A percentile compares a stretch with the other conserved stretches of the same genome.
Evolutionary conservation across 2,113 vertebrate genomes (phyloP).

Genomic region (Sminthopsis crassicaudata): DNA sequence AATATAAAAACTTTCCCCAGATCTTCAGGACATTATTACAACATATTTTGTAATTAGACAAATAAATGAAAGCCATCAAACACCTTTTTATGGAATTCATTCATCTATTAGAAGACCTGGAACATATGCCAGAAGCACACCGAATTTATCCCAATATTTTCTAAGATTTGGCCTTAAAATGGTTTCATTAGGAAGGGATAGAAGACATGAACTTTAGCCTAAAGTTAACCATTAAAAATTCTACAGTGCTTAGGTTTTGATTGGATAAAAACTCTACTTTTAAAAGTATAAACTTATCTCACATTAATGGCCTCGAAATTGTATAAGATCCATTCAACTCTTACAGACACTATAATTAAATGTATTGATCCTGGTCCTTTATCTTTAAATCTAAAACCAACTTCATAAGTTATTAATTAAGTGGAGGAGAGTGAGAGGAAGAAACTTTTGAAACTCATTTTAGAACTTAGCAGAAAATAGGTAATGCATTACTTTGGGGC

Average conservation of each 20-base stretch:
- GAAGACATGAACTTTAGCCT: background rate
- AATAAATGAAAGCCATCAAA: background rate
- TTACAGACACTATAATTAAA: background rate
- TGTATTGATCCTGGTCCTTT: background rate
- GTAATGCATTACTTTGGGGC: background rate
- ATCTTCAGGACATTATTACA: slow-evolving; percentile 25
- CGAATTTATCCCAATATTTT: background rate
- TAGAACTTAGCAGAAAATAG: background rate
- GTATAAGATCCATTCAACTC: background rate
- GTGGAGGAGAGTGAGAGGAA: background rate
- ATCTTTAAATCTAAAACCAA: background rate
- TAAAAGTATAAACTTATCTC: background rate
- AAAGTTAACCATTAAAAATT: background rate
- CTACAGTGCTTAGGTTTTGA: background rate
- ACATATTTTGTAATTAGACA: background rate
- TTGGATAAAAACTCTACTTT: background rate
- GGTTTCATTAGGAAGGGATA: background rate
- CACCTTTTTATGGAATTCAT: background rate
- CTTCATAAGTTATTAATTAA: background rate
- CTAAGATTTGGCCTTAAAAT: slow-evolving; percentile 14
- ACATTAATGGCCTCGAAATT: background rate
- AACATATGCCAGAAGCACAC: background rate
- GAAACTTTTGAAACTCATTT: background rate
- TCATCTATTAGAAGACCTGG: slow-evolving; percentile 3
- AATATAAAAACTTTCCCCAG: background rate